Base-by-base conservation (phyloP, 2,888 invertebrate genomes). In the Cybosia mesomella region DNA sequence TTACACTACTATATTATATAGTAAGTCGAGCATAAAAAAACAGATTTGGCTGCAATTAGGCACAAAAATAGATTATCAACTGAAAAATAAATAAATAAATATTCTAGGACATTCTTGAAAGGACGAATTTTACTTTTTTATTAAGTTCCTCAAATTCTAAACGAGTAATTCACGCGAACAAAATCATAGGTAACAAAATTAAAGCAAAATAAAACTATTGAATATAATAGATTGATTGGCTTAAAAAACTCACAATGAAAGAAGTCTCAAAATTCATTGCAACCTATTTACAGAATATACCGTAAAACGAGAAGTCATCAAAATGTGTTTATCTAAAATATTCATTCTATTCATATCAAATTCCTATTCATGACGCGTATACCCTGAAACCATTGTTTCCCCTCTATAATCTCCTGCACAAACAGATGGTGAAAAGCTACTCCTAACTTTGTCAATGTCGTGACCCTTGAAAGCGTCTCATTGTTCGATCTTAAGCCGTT, bases 401-500 rank as follows among this genome's bases (percentile, higher is more conserved):
- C 54, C n/a, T 15, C 32, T 54, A 10, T 59, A 49, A 53, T 49
- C 49, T 34, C 32, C 22, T 24, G 2, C 22, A 36, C 18, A 54
- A 15, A 55, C 36, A 66, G 60, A 59, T 60, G 34, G 54, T 36
- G 22, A 15, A 61, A 59, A 57, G 53, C 53, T 39, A 15, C 61
- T 54, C 32, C 55, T 39, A 55, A 24, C 61, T 57, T 55, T 39
- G 39, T 61, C 66, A 61, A 57, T 43, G 61, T 28, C 39, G 28
- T 21, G 28, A 57, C 61, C 57, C 55, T 66, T 34, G 43, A 21
- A 34, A 39, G 43, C 43, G 39, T 58, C 58, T 39, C 65, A 66
- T 58, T 63, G 62, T 58, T 67, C 58, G 55, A 43, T 59, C 28
- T 55, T 43, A 63, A 32, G 39, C 64, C 59, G 13, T 58, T 22